Evolutionary conservation across 2,888 invertebrate species (phyloP).

Genomic region (Hybos culiciformis): DNA sequence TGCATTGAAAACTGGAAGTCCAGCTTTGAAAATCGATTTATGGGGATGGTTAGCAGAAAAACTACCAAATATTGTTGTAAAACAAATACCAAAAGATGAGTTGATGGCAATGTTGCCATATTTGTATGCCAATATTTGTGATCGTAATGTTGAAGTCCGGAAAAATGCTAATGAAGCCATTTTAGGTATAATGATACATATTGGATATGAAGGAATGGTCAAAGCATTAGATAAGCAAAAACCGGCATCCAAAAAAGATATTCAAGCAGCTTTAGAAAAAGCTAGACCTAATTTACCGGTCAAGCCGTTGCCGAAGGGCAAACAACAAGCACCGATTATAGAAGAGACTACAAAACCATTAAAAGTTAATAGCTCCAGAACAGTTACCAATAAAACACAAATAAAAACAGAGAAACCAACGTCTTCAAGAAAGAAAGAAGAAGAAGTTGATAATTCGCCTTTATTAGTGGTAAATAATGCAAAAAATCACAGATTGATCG

Average conservation of each 20-base stretch:
- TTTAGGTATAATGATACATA: conserved; percentile 83
- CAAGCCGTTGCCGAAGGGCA: conserved; percentile 55
- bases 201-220: conserved; percentile 49
- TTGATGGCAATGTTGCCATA: conserved; percentile 59
- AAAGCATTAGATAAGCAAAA: conserved; percentile 37
- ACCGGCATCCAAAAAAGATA: conserved; percentile 61
- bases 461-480: conserved; percentile 67
- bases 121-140: conserved; percentile 72
- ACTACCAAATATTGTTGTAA: conserved; percentile 54
- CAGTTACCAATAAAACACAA: conserved; percentile 6
- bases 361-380: conserved; percentile 38
- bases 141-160: conserved; percentile 81
- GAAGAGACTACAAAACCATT: conserved; percentile 36
- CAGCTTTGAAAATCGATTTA: conserved; percentile 64
- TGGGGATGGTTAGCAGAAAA: conserved; percentile 77
- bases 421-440: conserved; percentile 59
- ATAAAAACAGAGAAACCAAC: conserved; percentile 25
- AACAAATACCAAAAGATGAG: conserved; percentile 70
- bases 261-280: conserved; percentile 72
- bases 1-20: conserved; percentile 73
- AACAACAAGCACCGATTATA: conserved; percentile 39
- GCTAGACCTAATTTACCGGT: conserved; percentile 70
- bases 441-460: conserved; percentile 70
- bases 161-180: conserved; percentile 83
- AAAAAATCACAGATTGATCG: conserved; percentile 84